A percentile compares a stretch with the other conserved stretches of the same genome.
Conservation (phyloP, 2,113 vertebrate genomes). For the Aythya baeri region DNA sequence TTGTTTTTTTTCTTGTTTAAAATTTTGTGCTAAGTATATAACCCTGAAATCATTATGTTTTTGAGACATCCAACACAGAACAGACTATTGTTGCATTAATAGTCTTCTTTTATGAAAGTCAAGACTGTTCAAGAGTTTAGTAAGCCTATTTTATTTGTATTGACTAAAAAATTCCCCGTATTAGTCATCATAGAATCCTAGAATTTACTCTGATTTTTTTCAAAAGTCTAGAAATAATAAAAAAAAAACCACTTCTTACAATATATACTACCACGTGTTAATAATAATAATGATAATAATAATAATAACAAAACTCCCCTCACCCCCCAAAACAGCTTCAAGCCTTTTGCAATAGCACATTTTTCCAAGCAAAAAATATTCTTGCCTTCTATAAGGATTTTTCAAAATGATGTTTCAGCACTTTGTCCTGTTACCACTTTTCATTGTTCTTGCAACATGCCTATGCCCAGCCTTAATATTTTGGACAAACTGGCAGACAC, state of each 20-base stretch:
- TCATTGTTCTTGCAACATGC: background rate
- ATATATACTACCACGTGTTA: background rate
- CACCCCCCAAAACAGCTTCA: background rate
- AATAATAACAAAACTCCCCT: background rate
- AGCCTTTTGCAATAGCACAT: background rate
- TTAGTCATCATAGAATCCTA: background rate
- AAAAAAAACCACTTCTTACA: background rate
- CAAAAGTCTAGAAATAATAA: background rate
- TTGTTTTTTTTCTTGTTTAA: background rate
- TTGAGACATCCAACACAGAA: background rate
- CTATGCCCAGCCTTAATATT: background rate
- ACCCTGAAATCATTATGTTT: background rate
- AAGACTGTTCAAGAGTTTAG: background rate
- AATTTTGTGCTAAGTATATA: background rate
- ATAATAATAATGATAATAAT: background rate
- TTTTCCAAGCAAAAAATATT: background rate
- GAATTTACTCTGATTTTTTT: constrained; percentile 25
- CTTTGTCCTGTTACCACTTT: background rate
- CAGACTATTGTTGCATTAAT: background rate
- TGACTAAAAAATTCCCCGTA: background rate
- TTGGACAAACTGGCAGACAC: background rate
- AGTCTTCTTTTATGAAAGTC: background rate
- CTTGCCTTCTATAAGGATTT: background rate
- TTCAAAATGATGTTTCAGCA: background rate
- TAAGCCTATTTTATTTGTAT: background rate